Percentiles rank a stretch among this genome's conserved stretches.
Conservation (phyloP, 2,797 vertebrate genomes). For the Yasuhikotakia modesta region DNA sequence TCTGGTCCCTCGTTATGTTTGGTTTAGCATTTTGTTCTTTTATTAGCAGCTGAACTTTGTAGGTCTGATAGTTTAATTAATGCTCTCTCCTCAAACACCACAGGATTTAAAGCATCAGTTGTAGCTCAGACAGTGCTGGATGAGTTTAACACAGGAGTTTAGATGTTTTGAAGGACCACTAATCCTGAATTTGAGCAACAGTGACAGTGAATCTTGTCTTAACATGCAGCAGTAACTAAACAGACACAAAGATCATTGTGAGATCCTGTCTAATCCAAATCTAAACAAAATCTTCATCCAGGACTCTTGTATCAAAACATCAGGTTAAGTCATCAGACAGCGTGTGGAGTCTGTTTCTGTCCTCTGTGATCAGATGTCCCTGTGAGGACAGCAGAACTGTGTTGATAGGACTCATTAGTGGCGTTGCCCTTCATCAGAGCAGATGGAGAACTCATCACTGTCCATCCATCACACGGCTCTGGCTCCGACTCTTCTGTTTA, state of each 20-base stretch:
- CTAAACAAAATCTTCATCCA: conserved; percentile 37
- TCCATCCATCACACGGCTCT: conserved; percentile 70
- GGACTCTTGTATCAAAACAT: conserved; percentile 35
- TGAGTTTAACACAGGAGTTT: too few relatives aligned
- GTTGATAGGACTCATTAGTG: conserved; percentile 69
- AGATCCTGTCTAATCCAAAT: conserved; percentile 17
- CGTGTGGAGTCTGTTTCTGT: conserved; percentile 16
- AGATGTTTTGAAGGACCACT: background rate
- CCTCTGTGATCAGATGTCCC: conserved; percentile 50
- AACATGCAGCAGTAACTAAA: background rate
- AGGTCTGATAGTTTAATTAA: background rate
- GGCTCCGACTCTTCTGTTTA: conserved; percentile 68
- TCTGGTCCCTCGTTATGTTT: background rate
- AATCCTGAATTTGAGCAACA: background rate
- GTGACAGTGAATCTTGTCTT: background rate
- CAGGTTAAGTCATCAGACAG: conserved; percentile 40
- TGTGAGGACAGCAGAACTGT: conserved; percentile 54
- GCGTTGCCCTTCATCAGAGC: conserved; percentile 66
- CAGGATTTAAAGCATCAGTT: too few relatives aligned
- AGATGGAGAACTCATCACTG: conserved; percentile 77
- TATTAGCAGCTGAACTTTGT: background rate
- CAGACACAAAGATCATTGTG: conserved; percentile 15
- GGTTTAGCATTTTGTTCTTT: background rate
- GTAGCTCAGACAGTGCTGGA: background rate
- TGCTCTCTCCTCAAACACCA: background rate